Evolutionary conservation across 23 tunicate genomes (phyloP).

Genomic region (Botrylloides violaceus): DNA sequence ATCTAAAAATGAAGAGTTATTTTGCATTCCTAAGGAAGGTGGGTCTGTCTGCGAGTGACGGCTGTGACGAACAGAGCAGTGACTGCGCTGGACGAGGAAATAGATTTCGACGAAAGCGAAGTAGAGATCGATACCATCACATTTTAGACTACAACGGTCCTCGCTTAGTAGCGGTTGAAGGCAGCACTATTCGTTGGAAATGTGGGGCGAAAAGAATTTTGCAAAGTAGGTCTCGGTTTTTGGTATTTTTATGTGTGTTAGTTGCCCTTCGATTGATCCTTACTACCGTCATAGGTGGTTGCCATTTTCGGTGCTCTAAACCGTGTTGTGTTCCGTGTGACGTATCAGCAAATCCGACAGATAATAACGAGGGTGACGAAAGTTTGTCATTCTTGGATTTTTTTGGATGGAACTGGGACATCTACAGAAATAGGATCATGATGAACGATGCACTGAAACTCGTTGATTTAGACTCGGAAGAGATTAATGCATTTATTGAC

Average conservation of each 20-base stretch:
- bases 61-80: constrained; percentile 23
- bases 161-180: constrained; percentile 45
- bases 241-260: too few species aligned
- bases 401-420: constrained; percentile 28
- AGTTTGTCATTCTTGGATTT: constrained; percentile 19
- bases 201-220: background rate
- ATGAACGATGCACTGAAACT: background rate
- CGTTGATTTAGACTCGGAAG: background rate
- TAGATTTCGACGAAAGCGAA: background rate
- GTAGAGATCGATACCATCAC: constrained; percentile 4
- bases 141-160: constrained; percentile 72
- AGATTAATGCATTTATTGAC: background rate
- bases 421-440: constrained; percentile 16
- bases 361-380: background rate
- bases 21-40: constrained; percentile 9
- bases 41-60: constrained; percentile 5
- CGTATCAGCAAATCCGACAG: background rate
- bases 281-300: background rate
- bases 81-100: background rate
- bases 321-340: constrained; percentile 1
- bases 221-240: too few species aligned
- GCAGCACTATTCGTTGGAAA: constrained; percentile 45
- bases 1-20: background rate
- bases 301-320: background rate
- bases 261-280: background rate